These are phyloP conservation scores for Drosophila antonietae DNA, from an alignment of 2,888 invertebrate species.

Conservation along the genomic window DNA sequence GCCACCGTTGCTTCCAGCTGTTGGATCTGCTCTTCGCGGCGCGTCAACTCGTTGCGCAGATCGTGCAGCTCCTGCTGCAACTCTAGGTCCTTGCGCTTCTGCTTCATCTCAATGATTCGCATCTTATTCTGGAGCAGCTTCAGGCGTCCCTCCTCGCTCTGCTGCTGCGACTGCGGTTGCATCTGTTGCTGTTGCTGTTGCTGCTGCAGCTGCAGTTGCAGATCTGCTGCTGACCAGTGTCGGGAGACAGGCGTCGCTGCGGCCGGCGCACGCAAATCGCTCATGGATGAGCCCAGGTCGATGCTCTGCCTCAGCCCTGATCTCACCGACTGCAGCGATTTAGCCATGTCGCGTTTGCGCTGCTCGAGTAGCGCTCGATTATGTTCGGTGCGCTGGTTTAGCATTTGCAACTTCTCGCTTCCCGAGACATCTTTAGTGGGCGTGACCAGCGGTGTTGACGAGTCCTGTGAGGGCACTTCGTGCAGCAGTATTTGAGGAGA, in stretches of 20 bases:
- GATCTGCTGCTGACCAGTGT: constrained; percentile 82
- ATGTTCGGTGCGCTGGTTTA: constrained; percentile 86
- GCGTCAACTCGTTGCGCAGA: constrained; percentile 51
- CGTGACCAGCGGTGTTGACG: constrained; percentile 56
- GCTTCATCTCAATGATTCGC: constrained; percentile 70
- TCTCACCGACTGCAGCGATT: constrained; percentile 78
- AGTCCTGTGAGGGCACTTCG: constrained; percentile 15
- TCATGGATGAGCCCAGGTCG: constrained; percentile 84
- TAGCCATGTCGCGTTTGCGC: constrained; percentile 86
- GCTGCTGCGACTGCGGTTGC: constrained; percentile 29
- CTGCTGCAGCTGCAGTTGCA: constrained; percentile 53
- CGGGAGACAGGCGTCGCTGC: constrained; percentile 68
- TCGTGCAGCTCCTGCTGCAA: constrained; percentile 71
- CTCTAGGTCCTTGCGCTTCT: constrained; percentile 77
- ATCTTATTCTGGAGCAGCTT: constrained; percentile 82
- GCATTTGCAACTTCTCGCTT: constrained; percentile 86
- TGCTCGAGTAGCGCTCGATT: constrained; percentile 86
- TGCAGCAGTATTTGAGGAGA: not conserved
- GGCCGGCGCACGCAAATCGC: constrained; percentile 76
- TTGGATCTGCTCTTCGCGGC: constrained; percentile 90
- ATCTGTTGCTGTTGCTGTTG: constrained; percentile 9
- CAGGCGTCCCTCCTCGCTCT: constrained; percentile 81
- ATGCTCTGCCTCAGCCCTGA: constrained; percentile 79
- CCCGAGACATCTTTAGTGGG: constrained; percentile 73
- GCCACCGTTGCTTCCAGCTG: constrained; percentile 85